Base-by-base conservation (phyloP, 2,113 vertebrate genomes). In the Gopherus flavomarginatus region DNA sequence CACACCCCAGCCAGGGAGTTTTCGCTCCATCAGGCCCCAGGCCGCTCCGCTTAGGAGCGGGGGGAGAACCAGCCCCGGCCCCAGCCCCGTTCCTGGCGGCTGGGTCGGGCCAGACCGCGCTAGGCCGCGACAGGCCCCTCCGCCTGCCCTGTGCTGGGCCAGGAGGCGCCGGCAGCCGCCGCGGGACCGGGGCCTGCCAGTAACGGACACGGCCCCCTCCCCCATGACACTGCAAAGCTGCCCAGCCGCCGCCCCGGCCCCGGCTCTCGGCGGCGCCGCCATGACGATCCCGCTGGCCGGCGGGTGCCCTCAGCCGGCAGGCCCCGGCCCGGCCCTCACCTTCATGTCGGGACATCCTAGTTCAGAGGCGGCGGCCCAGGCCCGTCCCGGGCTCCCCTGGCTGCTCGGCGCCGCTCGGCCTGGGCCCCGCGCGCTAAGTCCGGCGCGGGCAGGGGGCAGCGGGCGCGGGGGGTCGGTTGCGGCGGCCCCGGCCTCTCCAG, bases 301-400 rank as follows among this genome's bases (percentile, higher is more conserved):
- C 56, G 56, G 29, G 44, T 2, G 53, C 85, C 59, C 75, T 75
- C 53, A 12, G 42, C 56, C 56, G 47, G 54, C 83, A 72, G 75
- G 62, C 19, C 83, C 38, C 81, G 90, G 92, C 93, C 12, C 95
- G 92, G 93, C 96, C 88, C 96, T 98, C 98, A 99, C 99, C 99
- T 98, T 99, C 99, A 99, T 99, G 99, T 98, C 99, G 99, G 99
- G 99, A 99, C 99, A 99, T 99, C 98, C 98, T 99, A 98, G 81
- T 96, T 90, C 88, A 59, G 87, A 94, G 89, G 83, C 65, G 91
- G 93, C 57, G 85, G 94, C 95, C 95, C 88, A 77, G 79, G 93
- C 90, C 90, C 90, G 79, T 88, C 90, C 14, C 69, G 42, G 26
- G 88, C 83, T 94, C 83, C 79, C 85, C 88, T n/a, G 75, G 93